Percentiles rank a stretch among this genome's conserved stretches.
Evolutionary conservation across 64 coral and sea anemone genomes (phyloP).

Genomic region (Porites australiensis): DNA sequence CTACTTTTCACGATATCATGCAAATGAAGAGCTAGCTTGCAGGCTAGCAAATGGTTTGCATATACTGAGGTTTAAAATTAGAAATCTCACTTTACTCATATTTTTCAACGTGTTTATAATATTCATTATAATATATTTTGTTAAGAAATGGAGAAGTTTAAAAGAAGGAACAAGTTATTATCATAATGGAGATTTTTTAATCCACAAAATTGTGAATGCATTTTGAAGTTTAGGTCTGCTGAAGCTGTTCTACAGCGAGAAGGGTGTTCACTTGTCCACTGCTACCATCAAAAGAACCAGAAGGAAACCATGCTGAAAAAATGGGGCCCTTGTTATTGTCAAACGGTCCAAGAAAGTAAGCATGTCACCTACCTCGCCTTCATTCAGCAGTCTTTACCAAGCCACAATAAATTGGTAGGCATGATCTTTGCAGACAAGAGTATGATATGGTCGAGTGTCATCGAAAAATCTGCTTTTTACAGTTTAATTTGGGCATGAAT

Average conservation of each 20-base stretch:
- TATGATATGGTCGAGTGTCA: conserved; percentile 54
- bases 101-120: too few species aligned
- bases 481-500: conserved; percentile 67
- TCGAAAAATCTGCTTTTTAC: conserved; percentile 47
- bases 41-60: too few species aligned
- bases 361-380: conserved; percentile 26
- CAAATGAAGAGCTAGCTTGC: too few species aligned
- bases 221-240: conserved; percentile 1
- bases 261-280: not conserved
- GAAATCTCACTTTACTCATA: too few species aligned
- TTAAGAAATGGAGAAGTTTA: too few species aligned
- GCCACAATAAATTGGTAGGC: conserved; percentile 6
- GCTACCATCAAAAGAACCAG: conserved; percentile 26
- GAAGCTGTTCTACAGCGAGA: not conserved
- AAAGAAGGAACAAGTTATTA: too few species aligned
- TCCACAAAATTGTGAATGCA: too few species aligned
- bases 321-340: conserved; percentile 55
- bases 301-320: conserved; percentile 8
- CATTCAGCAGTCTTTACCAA: not conserved
- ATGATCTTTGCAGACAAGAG: conserved; percentile 64
- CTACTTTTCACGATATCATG: too few species aligned
- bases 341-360: conserved; percentile 48
- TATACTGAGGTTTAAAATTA: too few species aligned
- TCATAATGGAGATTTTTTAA: not conserved
- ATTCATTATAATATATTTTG: too few species aligned